phyloP scores from a whole-genome alignment of 1,140 invertebrate genomes.

The Macrosteles quadrilineatus region DNA sequence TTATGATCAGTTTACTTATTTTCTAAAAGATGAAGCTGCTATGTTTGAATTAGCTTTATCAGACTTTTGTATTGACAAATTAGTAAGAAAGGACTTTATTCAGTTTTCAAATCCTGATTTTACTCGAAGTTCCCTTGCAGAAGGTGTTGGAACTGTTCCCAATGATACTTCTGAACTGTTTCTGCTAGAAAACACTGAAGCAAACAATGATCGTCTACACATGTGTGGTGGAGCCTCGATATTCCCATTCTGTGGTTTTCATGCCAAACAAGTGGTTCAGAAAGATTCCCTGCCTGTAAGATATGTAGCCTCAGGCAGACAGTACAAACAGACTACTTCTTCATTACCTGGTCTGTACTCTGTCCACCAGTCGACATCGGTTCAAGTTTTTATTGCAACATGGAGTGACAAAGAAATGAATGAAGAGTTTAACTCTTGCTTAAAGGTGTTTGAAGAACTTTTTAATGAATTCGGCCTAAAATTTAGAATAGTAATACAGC shows the following conservation, averaged over 20 bases:
- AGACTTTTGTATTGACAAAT: constrained; percentile 54
- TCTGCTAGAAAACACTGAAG: constrained; percentile 54
- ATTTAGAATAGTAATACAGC: constrained; percentile 58
- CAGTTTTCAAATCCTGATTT: constrained; percentile 68
- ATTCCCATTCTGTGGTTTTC: constrained; percentile 62
- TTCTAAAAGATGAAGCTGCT: constrained; percentile 62
- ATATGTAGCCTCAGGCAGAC: constrained; percentile 62
- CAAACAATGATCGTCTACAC: constrained; percentile 57
- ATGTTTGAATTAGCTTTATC: constrained; percentile 63
- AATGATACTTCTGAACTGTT: constrained; percentile 56
- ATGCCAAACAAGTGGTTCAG: constrained; percentile 60
- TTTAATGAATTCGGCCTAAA: constrained; percentile 62
- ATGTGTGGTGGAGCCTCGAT: constrained; percentile 65
- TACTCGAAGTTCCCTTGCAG: constrained; percentile 63
- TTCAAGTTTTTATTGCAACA: constrained; percentile 58
- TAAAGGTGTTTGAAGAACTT: constrained; percentile 52
- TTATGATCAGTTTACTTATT: constrained; percentile 59
- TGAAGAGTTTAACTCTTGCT: constrained; percentile 52
- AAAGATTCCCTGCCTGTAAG: constrained; percentile 59
- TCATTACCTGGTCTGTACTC: constrained; percentile 57
- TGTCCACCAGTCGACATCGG: constrained; percentile 60
- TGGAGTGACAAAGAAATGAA: constrained; percentile 50
- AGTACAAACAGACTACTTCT: constrained; percentile 56
- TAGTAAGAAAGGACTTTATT: constrained; percentile 54
- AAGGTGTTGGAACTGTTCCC: constrained; percentile 64